These are phyloP conservation scores for Pelmatolapia mariae DNA, from an alignment of 2,113 vertebrate species.

Conservation along the genomic window DNA sequence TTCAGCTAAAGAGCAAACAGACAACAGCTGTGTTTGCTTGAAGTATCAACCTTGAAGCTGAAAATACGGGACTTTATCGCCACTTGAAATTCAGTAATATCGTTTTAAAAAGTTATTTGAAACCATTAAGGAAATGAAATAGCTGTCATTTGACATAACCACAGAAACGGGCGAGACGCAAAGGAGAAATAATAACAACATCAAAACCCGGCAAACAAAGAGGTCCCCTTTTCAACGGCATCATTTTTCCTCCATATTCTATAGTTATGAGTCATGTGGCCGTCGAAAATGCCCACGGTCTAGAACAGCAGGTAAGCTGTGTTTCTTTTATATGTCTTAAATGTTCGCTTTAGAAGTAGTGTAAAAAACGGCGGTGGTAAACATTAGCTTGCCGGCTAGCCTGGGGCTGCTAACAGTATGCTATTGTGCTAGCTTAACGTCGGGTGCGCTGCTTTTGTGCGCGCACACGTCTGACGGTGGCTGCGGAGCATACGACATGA, in stretches of 20 bases:
- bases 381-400: constrained; percentile 45
- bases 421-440: constrained; percentile 33
- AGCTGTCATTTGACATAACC: constrained; percentile 3
- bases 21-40: constrained; percentile 56
- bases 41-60: constrained; percentile 24
- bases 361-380: neutral
- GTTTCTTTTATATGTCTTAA: neutral
- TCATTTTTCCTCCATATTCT: constrained; percentile 78
- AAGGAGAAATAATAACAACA: constrained; percentile 23
- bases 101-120: neutral
- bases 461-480: neutral
- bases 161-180: neutral
- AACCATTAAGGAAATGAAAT: neutral
- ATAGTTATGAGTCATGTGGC: constrained; percentile 99
- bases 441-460: constrained; percentile 15
- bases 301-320: constrained; percentile 92
- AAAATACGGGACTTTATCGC: neutral
- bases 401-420: constrained; percentile 30
- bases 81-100: neutral
- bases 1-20: constrained; percentile 39
- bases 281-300: constrained; percentile 92
- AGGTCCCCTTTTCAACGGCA: constrained; percentile 68
- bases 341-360: neutral
- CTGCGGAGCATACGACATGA: neutral
- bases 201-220: constrained; percentile 73